phyloP scores from a whole-genome alignment of 2,113 vertebrate species.

The Halcyon malimbica region DNA sequence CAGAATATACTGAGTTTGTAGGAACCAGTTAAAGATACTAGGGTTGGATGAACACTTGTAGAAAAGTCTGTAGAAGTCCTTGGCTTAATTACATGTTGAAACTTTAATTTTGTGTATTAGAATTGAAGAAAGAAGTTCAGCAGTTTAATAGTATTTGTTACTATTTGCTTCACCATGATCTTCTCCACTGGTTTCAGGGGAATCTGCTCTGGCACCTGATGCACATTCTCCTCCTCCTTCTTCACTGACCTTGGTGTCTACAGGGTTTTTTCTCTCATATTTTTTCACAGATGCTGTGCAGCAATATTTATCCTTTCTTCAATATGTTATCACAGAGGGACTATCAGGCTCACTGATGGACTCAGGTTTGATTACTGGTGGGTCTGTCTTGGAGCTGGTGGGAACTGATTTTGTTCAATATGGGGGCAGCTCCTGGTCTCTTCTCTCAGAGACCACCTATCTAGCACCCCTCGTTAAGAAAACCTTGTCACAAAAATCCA shows the following conservation, averaged over 20 bases:
- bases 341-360: no score
- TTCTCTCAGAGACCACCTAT: neutral
- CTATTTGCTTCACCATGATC: neutral
- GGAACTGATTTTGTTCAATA: neutral
- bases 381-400: neutral
- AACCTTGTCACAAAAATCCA: neutral
- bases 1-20: neutral
- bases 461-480: neutral
- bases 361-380: neutral
- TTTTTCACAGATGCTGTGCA: neutral
- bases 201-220: neutral
- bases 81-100: rapidly evolving
- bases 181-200: neutral
- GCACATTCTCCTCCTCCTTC: neutral
- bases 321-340: neutral
- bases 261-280: neutral
- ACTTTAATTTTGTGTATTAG: neutral
- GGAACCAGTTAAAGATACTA: neutral
- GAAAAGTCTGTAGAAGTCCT: neutral
- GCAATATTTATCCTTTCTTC: neutral
- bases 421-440: neutral
- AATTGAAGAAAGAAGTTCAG: neutral
- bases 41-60: neutral
- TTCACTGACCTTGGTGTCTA: neutral
- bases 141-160: neutral